Evolutionary conservation across 2,888 invertebrate genomes (phyloP), one percentile per base, ranked within the genome.

Genomic region (Tenthredo scrophulariae): DNA sequence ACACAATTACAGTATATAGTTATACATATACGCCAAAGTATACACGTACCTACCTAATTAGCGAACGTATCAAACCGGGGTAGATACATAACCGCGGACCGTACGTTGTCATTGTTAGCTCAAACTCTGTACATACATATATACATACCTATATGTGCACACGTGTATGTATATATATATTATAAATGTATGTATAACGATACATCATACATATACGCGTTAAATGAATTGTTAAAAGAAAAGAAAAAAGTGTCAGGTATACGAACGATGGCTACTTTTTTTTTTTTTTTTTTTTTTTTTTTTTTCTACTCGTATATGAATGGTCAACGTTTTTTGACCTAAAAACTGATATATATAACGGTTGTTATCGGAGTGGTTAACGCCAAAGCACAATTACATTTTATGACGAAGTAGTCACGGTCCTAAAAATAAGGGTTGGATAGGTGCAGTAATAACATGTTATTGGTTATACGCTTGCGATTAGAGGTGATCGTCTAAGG

Each of bases 11-110:
- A 67, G 67, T 67, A 77, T 50, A 77, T 15, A 26, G 46, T 18
- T 50, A 50, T 77, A 50, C 75, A 50, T 29, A 13, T 77, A 43
- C 26, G 22, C 6, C 40, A 43, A 40, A 18, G 43, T 72, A 22
- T 72, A 40, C 37, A 74, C 26, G 22, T 40, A 40, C 43, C 50
- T 29, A 50, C 77, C 54, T 46, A 77, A 77, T 77, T 54, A 77
- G 77, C 50, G 54, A 75, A 77, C 77, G 54, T 77, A 54, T 77
- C 77, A 75, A 67, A 77, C 77, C 77, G 29, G 67, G 33, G 33
- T 62, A 43, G 18, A 26, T 33, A 77, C 50, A 50, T 26, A 77
- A 46, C 29, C 46, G 46, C 22, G 46, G 75, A 75, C 46, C 22
- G 50, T 46, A 75, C 50, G 46, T 46, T 33, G 75, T 75, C 75